Evolutionary conservation across 2,113 vertebrate species (phyloP), one percentile per base, ranked within the genome.

Genomic region (Hippopotamus amphibius): DNA sequence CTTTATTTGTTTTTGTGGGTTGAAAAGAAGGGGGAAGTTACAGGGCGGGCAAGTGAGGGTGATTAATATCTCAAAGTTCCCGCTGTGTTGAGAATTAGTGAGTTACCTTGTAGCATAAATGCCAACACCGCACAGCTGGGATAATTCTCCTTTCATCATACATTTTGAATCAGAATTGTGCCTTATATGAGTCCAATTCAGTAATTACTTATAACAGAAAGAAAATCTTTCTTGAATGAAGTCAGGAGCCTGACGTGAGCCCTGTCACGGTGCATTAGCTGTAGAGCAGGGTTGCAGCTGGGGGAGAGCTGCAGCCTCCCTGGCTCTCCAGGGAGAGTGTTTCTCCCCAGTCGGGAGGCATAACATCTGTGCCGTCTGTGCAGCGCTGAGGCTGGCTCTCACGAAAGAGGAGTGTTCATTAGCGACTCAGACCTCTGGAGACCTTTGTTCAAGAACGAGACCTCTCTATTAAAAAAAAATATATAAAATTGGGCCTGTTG

Each of bases 1-100:
- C 85, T 68, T 3, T 17, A 80, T 89, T 0, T 83, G 48, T 63
- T 92, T 96, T 65, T 61, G 30, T 89, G 91, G 82, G 86, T 84
- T 94, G 93, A 53, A 83, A 91, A 82, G 57, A 96, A 96, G 85
- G 17, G 50, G 88, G 77, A 10, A 22, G 14, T 72, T 86, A 72
- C n/a, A 72, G 88, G 79, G 69, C 22, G 88, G 79, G 69, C 22
- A 8, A 96, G 24, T 21, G 57, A 74, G 63, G 6, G 57, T 80
- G 61, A 48, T 89, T 86, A 41, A 24, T 72, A 63, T 22, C 55
- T 96, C 7, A 16, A 0, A 55, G 28, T 84, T 96, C 7, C 63
- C 68, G 3, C 84, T 55, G 33, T 61, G 41, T 88, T 77, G 46
- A 82, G 59, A 90, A 53, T 43, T 83, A 85, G 57, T 66, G n/a